phyloP scores from a whole-genome alignment of 2,888 invertebrate species.

The Limnephilus lunatus region DNA sequence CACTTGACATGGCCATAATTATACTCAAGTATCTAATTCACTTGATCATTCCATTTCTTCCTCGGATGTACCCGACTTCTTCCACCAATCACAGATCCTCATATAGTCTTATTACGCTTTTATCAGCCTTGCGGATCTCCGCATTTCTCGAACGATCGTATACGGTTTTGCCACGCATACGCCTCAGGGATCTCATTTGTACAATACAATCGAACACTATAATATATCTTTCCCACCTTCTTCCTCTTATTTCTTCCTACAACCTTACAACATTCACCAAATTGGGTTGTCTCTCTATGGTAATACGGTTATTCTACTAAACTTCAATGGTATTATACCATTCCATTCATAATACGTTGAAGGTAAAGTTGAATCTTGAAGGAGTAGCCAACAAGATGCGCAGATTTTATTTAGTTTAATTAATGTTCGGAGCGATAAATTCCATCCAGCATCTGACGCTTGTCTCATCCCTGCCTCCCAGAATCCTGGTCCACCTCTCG shows the following conservation, averaged over 20 bases:
- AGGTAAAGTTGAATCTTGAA: background rate
- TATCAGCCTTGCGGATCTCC: too few species aligned
- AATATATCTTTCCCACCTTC: too few species aligned
- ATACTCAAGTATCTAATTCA: too few species aligned
- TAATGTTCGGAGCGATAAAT: background rate
- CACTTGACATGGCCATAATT: too few species aligned
- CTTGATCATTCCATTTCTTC: too few species aligned
- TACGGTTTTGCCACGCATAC: too few species aligned
- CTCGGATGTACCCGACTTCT: too few species aligned
- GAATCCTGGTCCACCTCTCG: constrained; percentile 29
- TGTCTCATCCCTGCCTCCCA: constrained; percentile 31
- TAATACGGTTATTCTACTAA: background rate
- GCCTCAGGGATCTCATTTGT: too few species aligned
- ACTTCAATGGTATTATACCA: background rate
- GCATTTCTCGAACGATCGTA: too few species aligned
- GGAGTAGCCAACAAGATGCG: background rate
- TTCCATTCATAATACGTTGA: background rate
- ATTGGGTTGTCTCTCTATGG: background rate
- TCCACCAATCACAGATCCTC: too few species aligned
- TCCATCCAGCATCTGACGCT: background rate
- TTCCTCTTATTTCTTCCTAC: background rate
- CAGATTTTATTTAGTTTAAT: background rate
- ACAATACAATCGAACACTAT: background rate
- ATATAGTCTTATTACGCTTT: too few species aligned
- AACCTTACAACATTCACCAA: background rate